Base-by-base conservation (phyloP, 1,140 invertebrate genomes). In the Drosophila biarmipes region DNA sequence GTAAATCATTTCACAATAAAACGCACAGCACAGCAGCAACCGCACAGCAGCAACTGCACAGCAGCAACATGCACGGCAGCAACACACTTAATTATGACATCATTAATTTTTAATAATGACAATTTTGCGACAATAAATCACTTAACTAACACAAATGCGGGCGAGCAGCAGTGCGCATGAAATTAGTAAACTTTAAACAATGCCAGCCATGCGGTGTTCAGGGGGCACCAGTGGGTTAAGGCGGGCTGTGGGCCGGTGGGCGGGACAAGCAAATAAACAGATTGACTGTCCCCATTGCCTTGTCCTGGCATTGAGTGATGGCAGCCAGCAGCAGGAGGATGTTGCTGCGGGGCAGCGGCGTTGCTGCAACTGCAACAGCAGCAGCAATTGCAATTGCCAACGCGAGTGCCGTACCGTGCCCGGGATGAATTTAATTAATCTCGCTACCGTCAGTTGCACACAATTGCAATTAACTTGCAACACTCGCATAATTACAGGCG, bases 401-500 rank as follows among this genome's bases (percentile, higher is more conserved):
- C 38, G 57, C 19, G 5, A 43, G 42, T 45, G 19, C 19, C 34
- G 37, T 15, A n/a, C 45, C 45, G 55, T 62, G 63, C 77, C 71
- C 73, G 78, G 77, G 61, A 73, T 85, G 81, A 91, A 90, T 90
- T 90, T 91, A 91, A 91, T 91, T 91, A 91, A 91, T 91, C 90
- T 84, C 77, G 79, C 84, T 80, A 87, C 85, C 79, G 80, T 91
- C 90, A 91, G 81, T 91, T 90, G 85, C 90, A 91, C 85, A 90
- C 90, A 91, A 91, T 91, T 87, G 85, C 85, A 90, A 91, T 91
- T 91, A 91, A 91, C 84, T 91, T 90, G 90, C 90, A 91, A 91
- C 90, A 90, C 82, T 91, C 80, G 79, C 89, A 90, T 87, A 90
- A 90, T 90, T 90, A 90, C 82, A 84, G 76, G 74, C 80, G 82